Conservation (phyloP, 2,888 invertebrate species). For the Agrypnus murinus region DNA sequence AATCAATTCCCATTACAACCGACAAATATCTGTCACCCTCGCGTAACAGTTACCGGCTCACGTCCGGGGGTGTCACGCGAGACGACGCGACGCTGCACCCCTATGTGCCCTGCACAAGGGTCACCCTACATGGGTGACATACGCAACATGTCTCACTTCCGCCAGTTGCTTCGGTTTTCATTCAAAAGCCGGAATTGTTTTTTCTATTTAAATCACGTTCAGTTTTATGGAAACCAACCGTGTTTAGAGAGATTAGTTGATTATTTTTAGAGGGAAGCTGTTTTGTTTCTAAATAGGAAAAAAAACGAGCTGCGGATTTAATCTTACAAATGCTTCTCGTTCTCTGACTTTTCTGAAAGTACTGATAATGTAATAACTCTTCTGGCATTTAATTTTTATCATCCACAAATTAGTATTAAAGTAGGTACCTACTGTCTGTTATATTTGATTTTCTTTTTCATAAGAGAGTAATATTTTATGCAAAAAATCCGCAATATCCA, state of each 20-base stretch:
- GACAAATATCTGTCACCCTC: constrained; percentile 56
- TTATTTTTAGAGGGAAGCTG: constrained; percentile 41
- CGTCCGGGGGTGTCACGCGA: constrained; percentile 51
- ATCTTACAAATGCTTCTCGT: no score
- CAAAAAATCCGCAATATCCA: no score
- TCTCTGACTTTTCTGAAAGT: no score
- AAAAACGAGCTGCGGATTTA: constrained; percentile 22
- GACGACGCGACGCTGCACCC: constrained; percentile 50
- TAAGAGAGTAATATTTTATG: no score
- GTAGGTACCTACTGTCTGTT: no score
- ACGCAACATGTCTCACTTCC: constrained; percentile 60
- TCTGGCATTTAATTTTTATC: no score
- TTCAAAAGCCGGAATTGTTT: constrained; percentile 45
- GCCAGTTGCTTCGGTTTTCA: constrained; percentile 56
- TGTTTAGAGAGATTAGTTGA: constrained; percentile 40
- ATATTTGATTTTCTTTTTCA: no score
- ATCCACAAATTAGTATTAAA: no score
- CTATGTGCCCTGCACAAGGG: constrained; percentile 51
- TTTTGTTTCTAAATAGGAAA: constrained; percentile 37
- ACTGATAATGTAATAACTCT: no score
- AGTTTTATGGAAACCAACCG: constrained; percentile 33
- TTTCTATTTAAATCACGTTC: constrained; percentile 9
- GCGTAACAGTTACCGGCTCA: constrained; percentile 47
- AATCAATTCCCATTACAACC: constrained; percentile 58
- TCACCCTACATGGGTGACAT: constrained; percentile 57